phyloP scores from a whole-genome alignment of 2,888 invertebrate genomes.

The Gastracanthus pulcherrimus region DNA sequence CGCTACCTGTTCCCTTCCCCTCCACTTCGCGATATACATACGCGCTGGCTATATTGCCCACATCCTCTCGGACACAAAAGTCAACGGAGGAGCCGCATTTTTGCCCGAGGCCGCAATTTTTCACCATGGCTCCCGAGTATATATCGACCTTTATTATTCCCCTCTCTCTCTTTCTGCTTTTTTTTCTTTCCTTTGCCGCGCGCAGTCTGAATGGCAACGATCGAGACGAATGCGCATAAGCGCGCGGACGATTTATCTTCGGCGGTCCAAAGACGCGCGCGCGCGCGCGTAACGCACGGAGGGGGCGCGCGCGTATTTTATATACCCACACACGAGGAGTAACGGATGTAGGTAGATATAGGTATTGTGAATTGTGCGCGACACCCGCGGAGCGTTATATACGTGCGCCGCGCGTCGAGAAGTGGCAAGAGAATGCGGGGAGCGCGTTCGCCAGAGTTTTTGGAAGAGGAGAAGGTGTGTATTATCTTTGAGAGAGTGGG shows the following conservation, averaged over 20 bases:
- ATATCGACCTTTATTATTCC: not conserved
- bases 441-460: not conserved
- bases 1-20: no score
- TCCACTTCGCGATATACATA: not conserved
- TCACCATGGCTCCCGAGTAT: not conserved
- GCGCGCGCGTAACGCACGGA: slow-evolving; percentile 20
- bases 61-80: not conserved
- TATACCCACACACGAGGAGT: not conserved
- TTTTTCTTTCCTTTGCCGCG: not conserved
- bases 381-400: not conserved
- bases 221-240: slow-evolving; percentile 18
- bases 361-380: not conserved
- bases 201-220: not conserved
- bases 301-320: not conserved
- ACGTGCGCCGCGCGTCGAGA: not conserved
- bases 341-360: not conserved
- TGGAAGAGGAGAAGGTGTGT: not conserved
- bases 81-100: slow-evolving; percentile 15
- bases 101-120: slow-evolving; percentile 25
- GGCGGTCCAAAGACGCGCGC: slow-evolving; percentile 8
- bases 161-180: not conserved
- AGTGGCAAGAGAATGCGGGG: not conserved
- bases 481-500: not conserved
- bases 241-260: slow-evolving; percentile 39
- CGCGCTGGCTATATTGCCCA: not conserved